phyloP scores from a whole-genome alignment of 2,888 invertebrate species.

The Alcis repandata region DNA sequence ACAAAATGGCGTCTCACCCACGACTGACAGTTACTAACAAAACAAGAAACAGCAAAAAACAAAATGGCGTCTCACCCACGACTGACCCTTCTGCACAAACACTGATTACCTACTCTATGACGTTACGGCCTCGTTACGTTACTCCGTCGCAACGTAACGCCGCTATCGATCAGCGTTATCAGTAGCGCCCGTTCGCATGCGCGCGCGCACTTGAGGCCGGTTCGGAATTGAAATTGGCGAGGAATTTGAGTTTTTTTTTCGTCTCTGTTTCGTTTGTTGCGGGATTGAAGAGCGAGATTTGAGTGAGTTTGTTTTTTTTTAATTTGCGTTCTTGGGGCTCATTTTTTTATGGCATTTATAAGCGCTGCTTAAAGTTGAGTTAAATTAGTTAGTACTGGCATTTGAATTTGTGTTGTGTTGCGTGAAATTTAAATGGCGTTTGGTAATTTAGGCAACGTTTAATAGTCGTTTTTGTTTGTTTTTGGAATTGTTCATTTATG shows the following conservation, averaged over 20 bases:
- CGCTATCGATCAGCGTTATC: slow-evolving; percentile 60
- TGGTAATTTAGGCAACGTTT: too few relatives aligned
- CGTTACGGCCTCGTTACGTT: slow-evolving; percentile 53
- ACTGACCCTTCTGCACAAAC: slow-evolving; percentile 16
- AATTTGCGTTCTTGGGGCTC: neutral
- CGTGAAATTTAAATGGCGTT: too few relatives aligned
- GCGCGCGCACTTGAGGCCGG: slow-evolving; percentile 36
- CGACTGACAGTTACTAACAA: too few relatives aligned
- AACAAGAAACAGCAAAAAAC: too few relatives aligned
- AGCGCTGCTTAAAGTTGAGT: too few relatives aligned
- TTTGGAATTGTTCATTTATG: too few relatives aligned
- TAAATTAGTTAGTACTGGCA: too few relatives aligned
- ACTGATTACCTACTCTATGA: slow-evolving; percentile 49
- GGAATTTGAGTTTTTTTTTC: slow-evolving; percentile 4
- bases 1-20: neutral
- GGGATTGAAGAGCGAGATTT: neutral
- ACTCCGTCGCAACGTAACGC: slow-evolving; percentile 55
- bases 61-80: neutral
- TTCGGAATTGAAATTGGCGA: slow-evolving; percentile 42
- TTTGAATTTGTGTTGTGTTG: too few relatives aligned
- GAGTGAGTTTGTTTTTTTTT: neutral
- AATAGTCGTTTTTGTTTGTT: too few relatives aligned
- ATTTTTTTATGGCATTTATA: neutral
- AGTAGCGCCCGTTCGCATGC: slow-evolving; percentile 48
- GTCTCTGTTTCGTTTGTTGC: neutral